Evolutionary conservation across 35 echinoderm and acorn worm genomes (phyloP).

Genomic region (Ptychodera flava): DNA sequence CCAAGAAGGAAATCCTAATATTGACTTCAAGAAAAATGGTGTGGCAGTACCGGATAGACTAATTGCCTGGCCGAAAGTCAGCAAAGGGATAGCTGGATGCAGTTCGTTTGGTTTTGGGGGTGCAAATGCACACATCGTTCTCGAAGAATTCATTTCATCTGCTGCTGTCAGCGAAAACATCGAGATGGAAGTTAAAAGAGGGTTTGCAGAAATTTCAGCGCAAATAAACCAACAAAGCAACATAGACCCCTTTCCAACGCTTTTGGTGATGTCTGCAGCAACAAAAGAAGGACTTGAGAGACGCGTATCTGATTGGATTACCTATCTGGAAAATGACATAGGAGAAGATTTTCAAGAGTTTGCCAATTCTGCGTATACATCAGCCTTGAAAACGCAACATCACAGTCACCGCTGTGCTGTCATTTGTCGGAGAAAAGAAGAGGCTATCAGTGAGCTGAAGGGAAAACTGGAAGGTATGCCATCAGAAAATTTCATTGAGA

Average conservation of each 20-base stretch:
- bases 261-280: background rate
- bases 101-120: background rate
- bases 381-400: background rate
- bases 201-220: background rate
- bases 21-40: background rate
- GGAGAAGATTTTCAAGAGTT: background rate
- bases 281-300: background rate
- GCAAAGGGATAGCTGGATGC: background rate
- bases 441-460: background rate
- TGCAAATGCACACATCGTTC: background rate
- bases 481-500: background rate
- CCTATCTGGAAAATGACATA: background rate
- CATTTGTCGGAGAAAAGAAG: background rate
- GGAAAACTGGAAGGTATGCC: background rate
- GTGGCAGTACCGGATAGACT: background rate
- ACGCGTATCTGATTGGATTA: background rate
- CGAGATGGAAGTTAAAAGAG: background rate
- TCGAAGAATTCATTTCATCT: background rate
- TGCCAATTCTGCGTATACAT: background rate
- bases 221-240: background rate
- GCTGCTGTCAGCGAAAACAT: background rate
- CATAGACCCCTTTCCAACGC: background rate
- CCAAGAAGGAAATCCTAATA: conserved; percentile 6
- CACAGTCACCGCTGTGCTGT: background rate
- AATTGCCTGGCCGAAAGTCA: background rate